Conservation (phyloP, 35 echinoderm and acorn worm species). For the Apostichopus japonicus region DNA sequence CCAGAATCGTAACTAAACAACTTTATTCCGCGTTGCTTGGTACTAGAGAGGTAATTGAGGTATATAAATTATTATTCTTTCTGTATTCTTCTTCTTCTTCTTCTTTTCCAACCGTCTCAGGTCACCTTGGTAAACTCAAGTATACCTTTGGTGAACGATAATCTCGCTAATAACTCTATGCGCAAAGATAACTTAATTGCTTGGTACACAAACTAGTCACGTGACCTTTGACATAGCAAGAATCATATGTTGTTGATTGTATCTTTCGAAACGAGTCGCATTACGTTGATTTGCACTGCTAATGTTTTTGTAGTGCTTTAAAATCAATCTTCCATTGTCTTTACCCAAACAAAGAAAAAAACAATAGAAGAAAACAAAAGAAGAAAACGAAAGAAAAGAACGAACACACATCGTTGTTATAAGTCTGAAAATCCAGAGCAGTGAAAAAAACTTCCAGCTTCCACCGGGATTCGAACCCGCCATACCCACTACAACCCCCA, state of each 20-base stretch:
- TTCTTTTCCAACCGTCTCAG: neutral
- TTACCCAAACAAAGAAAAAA: no score
- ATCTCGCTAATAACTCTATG: neutral
- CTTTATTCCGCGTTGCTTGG: constrained; percentile 14
- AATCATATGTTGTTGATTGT: neutral
- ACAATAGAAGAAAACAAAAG: no score
- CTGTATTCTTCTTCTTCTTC: neutral
- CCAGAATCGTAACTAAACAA: constrained; percentile 7
- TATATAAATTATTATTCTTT: constrained; percentile 16
- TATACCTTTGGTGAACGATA: neutral
- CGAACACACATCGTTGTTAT: no score
- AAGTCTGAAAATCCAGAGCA: no score
- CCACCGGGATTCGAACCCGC: no score
- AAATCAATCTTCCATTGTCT: no score
- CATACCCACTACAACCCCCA: no score
- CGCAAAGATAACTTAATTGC: constrained; percentile 30
- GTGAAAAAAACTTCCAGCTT: no score
- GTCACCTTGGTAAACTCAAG: neutral
- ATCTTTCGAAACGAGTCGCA: no score
- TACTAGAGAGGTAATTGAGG: neutral
- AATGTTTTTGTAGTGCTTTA: no score
- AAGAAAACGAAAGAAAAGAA: no score
- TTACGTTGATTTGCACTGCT: no score
- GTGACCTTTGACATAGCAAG: neutral
- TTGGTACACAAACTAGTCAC: constrained; percentile 8